phyloP scores from a whole-genome alignment of 2,888 invertebrate genomes.

The Hyposoter dolosus region DNA sequence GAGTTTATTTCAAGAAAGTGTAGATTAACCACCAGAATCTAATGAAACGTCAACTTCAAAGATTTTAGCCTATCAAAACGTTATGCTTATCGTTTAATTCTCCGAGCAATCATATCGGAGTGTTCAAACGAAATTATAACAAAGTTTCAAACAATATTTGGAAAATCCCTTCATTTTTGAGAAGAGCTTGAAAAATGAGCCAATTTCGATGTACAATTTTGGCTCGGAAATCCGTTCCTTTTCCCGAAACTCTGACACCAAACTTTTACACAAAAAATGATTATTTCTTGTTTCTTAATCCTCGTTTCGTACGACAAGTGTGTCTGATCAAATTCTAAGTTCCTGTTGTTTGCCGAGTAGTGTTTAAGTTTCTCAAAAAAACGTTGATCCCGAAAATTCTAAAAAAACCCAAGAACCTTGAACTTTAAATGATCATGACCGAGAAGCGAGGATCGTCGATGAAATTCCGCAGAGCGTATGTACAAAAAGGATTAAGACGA shows the following conservation, averaged over 20 bases:
- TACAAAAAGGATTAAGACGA: not conserved
- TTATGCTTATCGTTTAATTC: not conserved
- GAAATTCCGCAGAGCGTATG: not conserved
- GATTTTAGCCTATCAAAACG: not conserved
- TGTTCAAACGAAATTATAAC: not conserved
- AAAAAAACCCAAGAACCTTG: not conserved
- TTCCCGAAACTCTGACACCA: no score
- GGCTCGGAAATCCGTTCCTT: no score
- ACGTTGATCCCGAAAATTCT: not conserved
- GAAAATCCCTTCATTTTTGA: not conserved
- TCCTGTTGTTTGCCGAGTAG: not conserved
- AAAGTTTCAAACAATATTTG: not conserved
- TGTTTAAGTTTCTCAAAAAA: not conserved
- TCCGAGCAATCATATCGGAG: not conserved
- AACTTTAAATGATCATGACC: not conserved
- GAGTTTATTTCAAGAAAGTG: slow-evolving; percentile 46
- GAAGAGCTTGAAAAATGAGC: no score
- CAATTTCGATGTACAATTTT: no score
- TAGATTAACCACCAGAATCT: slow-evolving; percentile 40
- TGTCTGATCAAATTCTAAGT: not conserved
- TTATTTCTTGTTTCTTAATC: not conserved
- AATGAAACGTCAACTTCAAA: slow-evolving; percentile 24
- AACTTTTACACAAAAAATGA: no score
- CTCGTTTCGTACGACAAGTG: not conserved
- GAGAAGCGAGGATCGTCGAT: not conserved